Evolutionary conservation across 1,140 invertebrate species (phyloP).

Genomic region (Drosophila quadrilineata): DNA sequence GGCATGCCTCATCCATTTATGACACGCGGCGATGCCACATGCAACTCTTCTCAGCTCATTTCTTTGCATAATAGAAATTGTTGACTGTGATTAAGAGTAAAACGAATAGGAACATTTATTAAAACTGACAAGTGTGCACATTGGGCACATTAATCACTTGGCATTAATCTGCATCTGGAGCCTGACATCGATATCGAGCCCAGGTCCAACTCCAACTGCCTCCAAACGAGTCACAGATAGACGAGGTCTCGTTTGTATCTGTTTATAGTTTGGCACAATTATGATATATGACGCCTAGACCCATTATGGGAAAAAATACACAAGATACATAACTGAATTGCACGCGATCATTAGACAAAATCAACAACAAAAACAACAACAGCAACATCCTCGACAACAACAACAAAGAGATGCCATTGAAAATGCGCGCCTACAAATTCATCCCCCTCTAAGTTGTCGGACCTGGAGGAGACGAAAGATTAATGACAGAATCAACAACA

Average conservation of each 20-base stretch:
- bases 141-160: conserved; percentile 59
- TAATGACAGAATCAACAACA: conserved; percentile 73
- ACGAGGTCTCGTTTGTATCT: conserved; percentile 45
- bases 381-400: conserved; percentile 5
- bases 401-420: conserved; percentile 74
- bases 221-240: conserved; percentile 39
- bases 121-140: conserved; percentile 62
- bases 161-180: conserved; percentile 59
- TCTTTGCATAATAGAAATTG: conserved; percentile 13
- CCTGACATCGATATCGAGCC: background rate
- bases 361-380: conserved; percentile 21
- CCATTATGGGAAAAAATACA: conserved; percentile 62
- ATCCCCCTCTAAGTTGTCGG: conserved; percentile 33
- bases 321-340: no score
- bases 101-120: conserved; percentile 48
- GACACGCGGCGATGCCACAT: background rate
- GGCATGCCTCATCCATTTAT: conserved; percentile 18
- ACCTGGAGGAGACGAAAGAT: conserved; percentile 62
- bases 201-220: conserved; percentile 9
- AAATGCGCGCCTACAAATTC: conserved; percentile 53
- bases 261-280: conserved; percentile 73
- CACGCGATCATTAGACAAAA: conserved; percentile 75
- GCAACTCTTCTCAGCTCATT: no score
- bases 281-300: conserved; percentile 66
- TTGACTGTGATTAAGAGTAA: conserved; percentile 50